Percentiles rank a stretch among this genome's conserved stretches.
Evolutionary conservation across 1,140 invertebrate genomes (phyloP).

Genomic region (Eupristina koningsbergeri): DNA sequence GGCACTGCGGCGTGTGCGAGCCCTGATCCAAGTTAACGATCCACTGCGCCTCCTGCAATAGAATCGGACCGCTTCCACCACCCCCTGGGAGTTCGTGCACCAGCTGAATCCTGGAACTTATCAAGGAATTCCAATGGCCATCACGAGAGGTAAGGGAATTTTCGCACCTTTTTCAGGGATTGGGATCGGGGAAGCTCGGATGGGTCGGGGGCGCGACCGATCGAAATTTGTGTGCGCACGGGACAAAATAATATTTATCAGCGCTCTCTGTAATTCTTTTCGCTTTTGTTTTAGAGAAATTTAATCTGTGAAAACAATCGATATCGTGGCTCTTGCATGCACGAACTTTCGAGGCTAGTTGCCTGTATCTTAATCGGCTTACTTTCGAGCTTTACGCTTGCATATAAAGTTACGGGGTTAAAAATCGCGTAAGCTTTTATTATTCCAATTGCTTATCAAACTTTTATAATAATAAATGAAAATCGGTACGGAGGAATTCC

Average conservation of each 20-base stretch:
- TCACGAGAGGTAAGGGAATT: slow-evolving; percentile 52
- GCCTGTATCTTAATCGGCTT: slow-evolving; percentile 36
- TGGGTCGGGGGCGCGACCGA: neutral
- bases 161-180: neutral
- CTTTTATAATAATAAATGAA: slow-evolving; percentile 33
- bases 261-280: neutral
- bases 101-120: slow-evolving; percentile 39
- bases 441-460: slow-evolving; percentile 25
- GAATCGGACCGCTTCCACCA: too few species aligned
- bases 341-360: slow-evolving; percentile 24
- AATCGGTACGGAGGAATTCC: neutral
- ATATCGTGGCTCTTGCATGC: slow-evolving; percentile 10
- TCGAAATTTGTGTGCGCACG: neutral
- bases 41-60: neutral
- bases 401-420: slow-evolving; percentile 16
- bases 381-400: slow-evolving; percentile 16
- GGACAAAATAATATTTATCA: neutral
- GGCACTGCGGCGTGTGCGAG: neutral
- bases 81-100: neutral
- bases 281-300: neutral
- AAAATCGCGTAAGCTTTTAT: slow-evolving; percentile 37
- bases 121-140: slow-evolving; percentile 56
- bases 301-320: slow-evolving; percentile 27
- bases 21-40: slow-evolving; percentile 47
- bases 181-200: too few species aligned